These are phyloP conservation scores for Chromobotia macracanthus DNA, from an alignment of 2,797 vertebrate genomes.

Conservation along the genomic window DNA sequence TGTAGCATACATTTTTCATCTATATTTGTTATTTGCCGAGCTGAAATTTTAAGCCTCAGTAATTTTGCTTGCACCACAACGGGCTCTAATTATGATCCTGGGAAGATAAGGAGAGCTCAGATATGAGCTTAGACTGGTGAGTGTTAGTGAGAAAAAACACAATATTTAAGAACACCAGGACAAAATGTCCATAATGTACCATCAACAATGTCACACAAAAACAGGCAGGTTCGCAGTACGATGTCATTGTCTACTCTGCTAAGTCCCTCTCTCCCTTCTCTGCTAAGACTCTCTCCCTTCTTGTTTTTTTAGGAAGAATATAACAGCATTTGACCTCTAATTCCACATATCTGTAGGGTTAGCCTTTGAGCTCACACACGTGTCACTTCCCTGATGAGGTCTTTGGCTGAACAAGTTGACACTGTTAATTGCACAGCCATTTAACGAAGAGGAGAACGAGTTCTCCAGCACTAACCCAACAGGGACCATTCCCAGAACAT, in stretches of 20 bases:
- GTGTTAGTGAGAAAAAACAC: neutral
- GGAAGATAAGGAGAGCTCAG: constrained; percentile 13
- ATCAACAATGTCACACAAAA: constrained; percentile 9
- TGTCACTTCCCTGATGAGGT: neutral
- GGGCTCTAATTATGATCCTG: constrained; percentile 21
- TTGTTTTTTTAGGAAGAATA: neutral
- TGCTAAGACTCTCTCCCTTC: neutral
- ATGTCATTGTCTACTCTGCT: neutral
- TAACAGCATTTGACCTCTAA: constrained; percentile 1
- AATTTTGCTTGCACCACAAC: neutral
- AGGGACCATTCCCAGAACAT: no score
- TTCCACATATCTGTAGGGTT: constrained; percentile 18
- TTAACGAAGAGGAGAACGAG: constrained; percentile 35
- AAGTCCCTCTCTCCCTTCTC: neutral
- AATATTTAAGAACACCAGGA: neutral
- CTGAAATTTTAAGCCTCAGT: constrained; percentile 16
- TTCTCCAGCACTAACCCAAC: constrained; percentile 25
- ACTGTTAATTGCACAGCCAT: constrained; percentile 48
- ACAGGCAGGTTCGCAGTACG: neutral
- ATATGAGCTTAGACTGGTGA: neutral
- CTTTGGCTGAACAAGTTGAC: constrained; percentile 28
- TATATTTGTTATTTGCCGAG: constrained; percentile 1
- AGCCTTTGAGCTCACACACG: neutral
- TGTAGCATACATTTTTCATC: neutral
- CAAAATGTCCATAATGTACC: neutral